Conservation (phyloP, 2,113 vertebrate genomes). For the Nicator chloris region DNA sequence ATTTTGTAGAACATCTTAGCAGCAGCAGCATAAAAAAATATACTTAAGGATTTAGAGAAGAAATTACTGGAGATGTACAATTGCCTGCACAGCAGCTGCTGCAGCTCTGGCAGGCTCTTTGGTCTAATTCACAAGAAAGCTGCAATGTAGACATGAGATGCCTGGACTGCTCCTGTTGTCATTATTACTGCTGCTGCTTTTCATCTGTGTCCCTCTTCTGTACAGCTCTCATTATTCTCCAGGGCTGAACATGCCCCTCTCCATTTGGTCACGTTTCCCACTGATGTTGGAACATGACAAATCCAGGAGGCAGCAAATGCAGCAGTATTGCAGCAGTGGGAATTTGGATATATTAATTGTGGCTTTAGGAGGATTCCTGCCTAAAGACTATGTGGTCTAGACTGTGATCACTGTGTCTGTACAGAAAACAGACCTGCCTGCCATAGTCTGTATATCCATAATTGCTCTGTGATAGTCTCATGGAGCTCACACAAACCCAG, state of each 20-base stretch:
- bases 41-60: not conserved
- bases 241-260: not conserved
- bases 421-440: not conserved
- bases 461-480: not conserved
- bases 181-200: not conserved
- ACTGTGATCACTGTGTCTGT: conserved; percentile 2
- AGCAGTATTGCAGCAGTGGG: not conserved
- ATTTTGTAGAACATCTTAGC: not conserved
- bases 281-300: not conserved
- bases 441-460: not conserved
- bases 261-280: not conserved
- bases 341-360: not conserved
- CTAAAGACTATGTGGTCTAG: not conserved
- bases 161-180: not conserved
- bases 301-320: not conserved
- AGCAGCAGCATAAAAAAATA: not conserved
- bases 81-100: not conserved
- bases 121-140: not conserved
- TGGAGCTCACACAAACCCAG: not conserved
- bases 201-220: not conserved
- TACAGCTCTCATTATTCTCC: not conserved
- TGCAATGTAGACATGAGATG: not conserved
- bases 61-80: not conserved
- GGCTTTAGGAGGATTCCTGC: not conserved
- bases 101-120: not conserved